phyloP scores from a whole-genome alignment of 1,140 invertebrate genomes.

The Apis dorsata region DNA sequence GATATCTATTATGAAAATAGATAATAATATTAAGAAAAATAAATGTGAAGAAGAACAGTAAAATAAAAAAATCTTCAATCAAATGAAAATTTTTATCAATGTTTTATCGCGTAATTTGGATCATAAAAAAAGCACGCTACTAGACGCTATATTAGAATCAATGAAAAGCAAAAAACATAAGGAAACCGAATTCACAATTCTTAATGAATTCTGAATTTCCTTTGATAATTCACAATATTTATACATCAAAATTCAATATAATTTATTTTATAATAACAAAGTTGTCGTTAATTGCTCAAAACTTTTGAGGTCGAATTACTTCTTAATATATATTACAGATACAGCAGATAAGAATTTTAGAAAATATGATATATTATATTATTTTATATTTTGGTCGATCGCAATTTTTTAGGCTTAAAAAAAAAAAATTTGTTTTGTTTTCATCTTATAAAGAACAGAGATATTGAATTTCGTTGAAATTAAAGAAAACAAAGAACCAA shows the following conservation, averaged over 20 bases:
- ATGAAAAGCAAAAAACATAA: not conserved
- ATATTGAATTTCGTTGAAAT: slow-evolving; percentile 67
- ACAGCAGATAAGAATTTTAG: too few species aligned
- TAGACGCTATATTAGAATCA: slow-evolving; percentile 54
- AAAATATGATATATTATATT: not conserved
- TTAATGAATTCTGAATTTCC: not conserved
- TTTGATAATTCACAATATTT: not conserved
- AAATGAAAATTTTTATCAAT: slow-evolving; percentile 7
- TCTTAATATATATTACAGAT: not conserved
- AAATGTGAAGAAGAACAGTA: slow-evolving; percentile 17
- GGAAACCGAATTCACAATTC: too few species aligned
- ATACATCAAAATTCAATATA: not conserved
- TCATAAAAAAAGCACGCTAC: slow-evolving; percentile 62
- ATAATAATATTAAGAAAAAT: too few species aligned
- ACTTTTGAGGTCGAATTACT: not conserved
- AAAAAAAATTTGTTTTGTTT: slow-evolving; percentile 53
- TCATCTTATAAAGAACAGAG: slow-evolving; percentile 52
- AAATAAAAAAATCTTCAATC: slow-evolving; percentile 50
- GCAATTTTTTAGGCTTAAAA: slow-evolving; percentile 51
- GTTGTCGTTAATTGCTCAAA: not conserved
- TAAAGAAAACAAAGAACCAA: slow-evolving; percentile 65
- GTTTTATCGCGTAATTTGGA: not conserved
- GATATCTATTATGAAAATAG: too few species aligned
- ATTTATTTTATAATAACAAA: not conserved
- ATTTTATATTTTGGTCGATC: not conserved